Evolutionary conservation across 2,888 invertebrate species (phyloP), one percentile per base, ranked within the genome.

Genomic region (Ornithoptera priamus): DNA sequence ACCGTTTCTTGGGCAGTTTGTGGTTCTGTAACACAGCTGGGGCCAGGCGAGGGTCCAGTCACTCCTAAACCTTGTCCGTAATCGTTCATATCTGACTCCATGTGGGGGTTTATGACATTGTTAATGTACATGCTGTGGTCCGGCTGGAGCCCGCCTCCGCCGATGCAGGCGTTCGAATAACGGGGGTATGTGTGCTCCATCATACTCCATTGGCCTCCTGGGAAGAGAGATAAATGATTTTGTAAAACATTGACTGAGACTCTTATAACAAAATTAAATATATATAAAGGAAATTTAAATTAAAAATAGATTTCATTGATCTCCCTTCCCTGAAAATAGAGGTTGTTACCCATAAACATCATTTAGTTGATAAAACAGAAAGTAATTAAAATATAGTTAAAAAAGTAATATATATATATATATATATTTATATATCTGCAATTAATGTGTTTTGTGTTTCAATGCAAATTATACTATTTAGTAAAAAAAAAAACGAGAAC

Each of bases 151-250:
- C 90, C 88, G 80, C 90, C 87, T 68, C 80, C 80, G 84, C 95
- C 95, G 88, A 95, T 94, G 86, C 95, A 94, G 81, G 95, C 90
- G 86, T 93, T 93, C 85, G 94, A 93, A 93, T 95, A 96, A 86
- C 96, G 95, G 85, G 96, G 94, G 90, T 96, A 96, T 85, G 95
- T 94, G 90, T 96, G 95, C 93, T 96, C 96, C 94, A 96, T 94
- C 93, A 96, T 95, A 90, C 95, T 95, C 96, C 96, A 96, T 93
- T 96, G 96, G 93, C 96, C 95, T 94, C 96, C 96, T 96, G 95
- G 94, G 94, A 94, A 93, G 92, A 92, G 92, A 93, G 92, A 92
- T 91, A 93, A 94, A 94, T 88, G 91, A 84, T 84, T 85, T 85
- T 85, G 84, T 84, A 86, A 82, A 82, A 84, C 80, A 85, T 77